Conservation (phyloP, 2,797 vertebrate genomes). For the Platalea minor region DNA sequence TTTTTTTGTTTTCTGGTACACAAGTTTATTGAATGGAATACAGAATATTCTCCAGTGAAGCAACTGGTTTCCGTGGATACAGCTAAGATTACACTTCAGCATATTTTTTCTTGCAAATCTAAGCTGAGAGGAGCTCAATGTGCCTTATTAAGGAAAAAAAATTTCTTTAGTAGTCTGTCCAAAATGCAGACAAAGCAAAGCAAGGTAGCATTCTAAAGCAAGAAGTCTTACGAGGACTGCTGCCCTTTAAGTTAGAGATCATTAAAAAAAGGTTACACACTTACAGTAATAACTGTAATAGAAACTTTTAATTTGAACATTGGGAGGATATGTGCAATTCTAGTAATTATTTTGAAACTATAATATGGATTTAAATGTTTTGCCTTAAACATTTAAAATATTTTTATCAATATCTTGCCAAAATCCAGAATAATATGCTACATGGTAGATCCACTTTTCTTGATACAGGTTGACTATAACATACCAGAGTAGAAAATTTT, state of each 20-base stretch:
- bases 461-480: background rate
- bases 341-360: background rate
- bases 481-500: background rate
- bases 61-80: slow-evolving; percentile 55
- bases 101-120: slow-evolving; percentile 11
- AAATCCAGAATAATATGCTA: background rate
- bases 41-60: background rate
- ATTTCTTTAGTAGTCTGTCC: background rate
- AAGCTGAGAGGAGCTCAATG: slow-evolving; percentile 21
- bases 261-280: background rate
- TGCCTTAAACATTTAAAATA: background rate
- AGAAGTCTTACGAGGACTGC: background rate
- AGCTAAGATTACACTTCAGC: slow-evolving; percentile 19
- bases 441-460: background rate
- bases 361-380: background rate
- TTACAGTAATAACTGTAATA: background rate
- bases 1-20: background rate
- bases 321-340: background rate
- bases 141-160: slow-evolving; percentile 14
- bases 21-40: background rate
- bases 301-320: background rate
- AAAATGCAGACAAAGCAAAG: background rate
- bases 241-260: background rate
- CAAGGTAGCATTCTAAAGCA: background rate
- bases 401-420: background rate